These are phyloP conservation scores for Octonoba sinensis DNA, from an alignment of 2,888 invertebrate species.

Conservation along the genomic window DNA sequence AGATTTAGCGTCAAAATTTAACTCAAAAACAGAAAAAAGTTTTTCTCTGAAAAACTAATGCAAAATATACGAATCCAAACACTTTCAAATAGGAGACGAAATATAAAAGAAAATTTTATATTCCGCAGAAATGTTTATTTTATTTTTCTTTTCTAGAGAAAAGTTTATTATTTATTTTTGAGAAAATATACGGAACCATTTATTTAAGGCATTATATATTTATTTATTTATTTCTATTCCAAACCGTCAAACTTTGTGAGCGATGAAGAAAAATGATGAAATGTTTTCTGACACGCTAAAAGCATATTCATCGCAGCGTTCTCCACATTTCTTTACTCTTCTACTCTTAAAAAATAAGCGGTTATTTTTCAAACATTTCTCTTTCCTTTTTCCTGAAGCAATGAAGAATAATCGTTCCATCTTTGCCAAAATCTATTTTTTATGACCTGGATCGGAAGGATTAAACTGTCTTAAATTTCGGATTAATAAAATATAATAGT, in stretches of 20 bases:
- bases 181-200: constrained; percentile 44
- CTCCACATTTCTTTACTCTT: constrained; percentile 7
- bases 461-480: constrained; percentile 11
- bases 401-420: constrained; percentile 54
- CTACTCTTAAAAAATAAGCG: neutral
- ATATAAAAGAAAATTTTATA: too few relatives aligned
- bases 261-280: constrained; percentile 49
- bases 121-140: too few relatives aligned
- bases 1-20: constrained; percentile 4
- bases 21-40: constrained; percentile 12
- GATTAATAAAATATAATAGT: constrained; percentile 2
- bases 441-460: constrained; percentile 26
- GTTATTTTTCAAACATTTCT: neutral
- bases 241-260: constrained; percentile 52
- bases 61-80: constrained; percentile 38
- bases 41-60: constrained; percentile 23
- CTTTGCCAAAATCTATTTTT: neutral
- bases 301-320: constrained; percentile 51
- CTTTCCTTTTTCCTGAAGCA: constrained; percentile 31
- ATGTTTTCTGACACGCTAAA: constrained; percentile 59
- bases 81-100: neutral
- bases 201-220: constrained; percentile 55
- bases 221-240: constrained; percentile 56
- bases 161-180: constrained; percentile 2
- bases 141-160: neutral